These are phyloP conservation scores for Meda fulgida DNA, from an alignment of 2,797 vertebrate species.

Conservation along the genomic window DNA sequence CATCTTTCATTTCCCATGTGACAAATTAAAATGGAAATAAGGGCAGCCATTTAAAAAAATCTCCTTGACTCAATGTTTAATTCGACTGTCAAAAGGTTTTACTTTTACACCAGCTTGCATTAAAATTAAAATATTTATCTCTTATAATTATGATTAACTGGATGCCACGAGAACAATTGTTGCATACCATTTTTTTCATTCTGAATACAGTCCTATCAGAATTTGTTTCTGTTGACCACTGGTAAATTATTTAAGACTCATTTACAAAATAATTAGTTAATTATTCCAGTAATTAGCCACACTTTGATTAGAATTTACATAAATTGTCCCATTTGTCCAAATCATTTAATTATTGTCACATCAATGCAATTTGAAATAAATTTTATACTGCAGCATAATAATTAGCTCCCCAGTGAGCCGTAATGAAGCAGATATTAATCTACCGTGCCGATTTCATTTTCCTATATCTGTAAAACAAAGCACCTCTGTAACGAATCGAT, in stretches of 20 bases:
- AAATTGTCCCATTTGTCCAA: constrained; percentile 57
- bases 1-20: neutral
- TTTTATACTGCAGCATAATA: constrained; percentile 52
- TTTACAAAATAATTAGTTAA: constrained; percentile 37
- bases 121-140: neutral
- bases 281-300: constrained; percentile 49
- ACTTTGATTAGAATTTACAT: constrained; percentile 49
- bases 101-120: neutral
- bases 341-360: constrained; percentile 60
- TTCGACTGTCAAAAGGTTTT: neutral
- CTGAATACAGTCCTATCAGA: neutral
- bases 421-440: constrained; percentile 51
- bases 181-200: neutral
- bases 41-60: neutral
- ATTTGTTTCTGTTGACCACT: constrained; percentile 10
- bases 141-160: neutral
- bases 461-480: constrained; percentile 36
- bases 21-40: neutral
- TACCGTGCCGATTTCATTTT: constrained; percentile 49
- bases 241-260: constrained; percentile 18
- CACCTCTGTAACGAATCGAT: constrained; percentile 33
- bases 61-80: neutral
- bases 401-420: constrained; percentile 54
- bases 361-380: constrained; percentile 54
- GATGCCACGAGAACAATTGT: neutral